Percentiles rank a stretch among this genome's conserved stretches.
These are phyloP conservation scores for Steinernema hermaphroditum DNA, from an alignment of 2,888 invertebrate species.

Conservation along the genomic window DNA sequence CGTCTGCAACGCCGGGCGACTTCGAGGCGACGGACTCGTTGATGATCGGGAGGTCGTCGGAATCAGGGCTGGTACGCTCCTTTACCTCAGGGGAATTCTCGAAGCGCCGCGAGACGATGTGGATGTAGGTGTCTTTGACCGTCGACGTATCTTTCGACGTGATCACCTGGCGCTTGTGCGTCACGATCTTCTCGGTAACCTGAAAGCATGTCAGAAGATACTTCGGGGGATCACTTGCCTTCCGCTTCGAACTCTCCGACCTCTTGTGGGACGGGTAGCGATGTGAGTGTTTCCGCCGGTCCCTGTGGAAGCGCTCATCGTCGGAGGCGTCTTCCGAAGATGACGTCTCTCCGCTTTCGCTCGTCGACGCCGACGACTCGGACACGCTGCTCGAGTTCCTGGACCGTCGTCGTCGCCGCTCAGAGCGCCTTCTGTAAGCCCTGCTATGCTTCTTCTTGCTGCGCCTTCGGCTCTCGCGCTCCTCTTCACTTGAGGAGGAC, in stretches of 20 bases:
- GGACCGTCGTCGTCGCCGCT: neutral
- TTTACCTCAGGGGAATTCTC: neutral
- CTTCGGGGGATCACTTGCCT: too few relatives aligned
- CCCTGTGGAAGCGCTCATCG: neutral
- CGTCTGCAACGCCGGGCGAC: neutral
- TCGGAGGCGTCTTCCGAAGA: neutral
- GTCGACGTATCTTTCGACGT: conserved; percentile 24
- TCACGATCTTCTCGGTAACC: conserved; percentile 21
- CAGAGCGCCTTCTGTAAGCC: neutral
- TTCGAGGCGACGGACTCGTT: neutral
- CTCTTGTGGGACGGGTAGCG: neutral
- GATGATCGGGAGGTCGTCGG: conserved; percentile 19
- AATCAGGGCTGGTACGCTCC: neutral
- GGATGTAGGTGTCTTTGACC: conserved; percentile 20
- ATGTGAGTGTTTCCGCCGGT: neutral
- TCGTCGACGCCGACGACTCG: neutral
- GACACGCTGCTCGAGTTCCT: neutral
- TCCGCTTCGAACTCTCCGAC: neutral
- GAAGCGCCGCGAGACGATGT: conserved; percentile 21
- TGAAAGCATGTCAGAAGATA: neutral
- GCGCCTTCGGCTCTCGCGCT: conserved; percentile 5
- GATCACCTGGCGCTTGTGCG: conserved; percentile 22
- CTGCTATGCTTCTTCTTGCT: conserved; percentile 18
- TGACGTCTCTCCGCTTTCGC: neutral
- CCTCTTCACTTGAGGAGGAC: conserved; percentile 12